Percentiles rank a stretch among this genome's conserved stretches.
Evolutionary conservation across 2,797 vertebrate genomes (phyloP).

Genomic region (Notolepis coatsorum): DNA sequence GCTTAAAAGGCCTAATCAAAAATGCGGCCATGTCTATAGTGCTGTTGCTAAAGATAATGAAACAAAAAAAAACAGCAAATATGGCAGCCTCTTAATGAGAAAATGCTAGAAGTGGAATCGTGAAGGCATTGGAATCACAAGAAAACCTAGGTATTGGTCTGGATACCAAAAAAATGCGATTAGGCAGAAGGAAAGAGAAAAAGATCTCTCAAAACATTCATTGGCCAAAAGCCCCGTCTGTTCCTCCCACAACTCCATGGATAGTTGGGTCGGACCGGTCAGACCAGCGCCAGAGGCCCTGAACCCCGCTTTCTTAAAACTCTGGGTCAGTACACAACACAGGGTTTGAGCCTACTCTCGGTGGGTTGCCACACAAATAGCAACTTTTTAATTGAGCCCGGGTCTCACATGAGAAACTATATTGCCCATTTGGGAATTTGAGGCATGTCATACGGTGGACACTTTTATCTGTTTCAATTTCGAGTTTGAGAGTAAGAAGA

Average conservation of each 20-base stretch:
- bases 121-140: background rate
- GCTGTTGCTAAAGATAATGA: background rate
- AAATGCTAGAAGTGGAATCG: conserved; percentile 1
- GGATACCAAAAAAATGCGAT: background rate
- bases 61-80: background rate
- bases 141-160: background rate
- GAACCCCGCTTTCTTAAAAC: no score
- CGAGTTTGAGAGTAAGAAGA: no score
- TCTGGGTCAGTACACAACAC: no score
- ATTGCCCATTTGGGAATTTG: no score
- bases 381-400: no score
- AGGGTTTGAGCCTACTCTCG: no score
- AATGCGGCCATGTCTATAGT: background rate
- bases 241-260: background rate
- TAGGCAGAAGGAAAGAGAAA: background rate
- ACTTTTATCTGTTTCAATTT: no score
- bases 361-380: no score
- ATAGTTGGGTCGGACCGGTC: background rate
- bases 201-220: background rate
- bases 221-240: conserved; percentile 11
- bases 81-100: background rate
- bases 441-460: no score
- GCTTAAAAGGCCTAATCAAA: background rate
- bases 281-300: no score
- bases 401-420: no score